Percentiles rank a stretch among this genome's conserved stretches.
Conservation (phyloP, 2,797 vertebrate species). For the Hozukius guyotensis region DNA sequence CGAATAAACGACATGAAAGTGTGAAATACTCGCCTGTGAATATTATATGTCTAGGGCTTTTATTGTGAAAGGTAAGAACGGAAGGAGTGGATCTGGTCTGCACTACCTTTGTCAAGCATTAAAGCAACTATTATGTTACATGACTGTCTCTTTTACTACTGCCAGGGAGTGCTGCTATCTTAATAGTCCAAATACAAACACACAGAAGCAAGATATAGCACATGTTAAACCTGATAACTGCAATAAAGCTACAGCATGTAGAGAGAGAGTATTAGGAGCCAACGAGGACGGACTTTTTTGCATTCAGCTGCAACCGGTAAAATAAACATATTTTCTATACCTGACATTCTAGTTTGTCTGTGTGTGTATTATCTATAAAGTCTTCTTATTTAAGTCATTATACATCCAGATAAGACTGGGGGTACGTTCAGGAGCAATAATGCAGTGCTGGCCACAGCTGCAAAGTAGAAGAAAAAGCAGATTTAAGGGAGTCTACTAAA, state of each 20-base stretch:
- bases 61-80: no score
- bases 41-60: no score
- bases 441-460: neutral
- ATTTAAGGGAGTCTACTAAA: neutral
- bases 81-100: no score
- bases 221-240: neutral
- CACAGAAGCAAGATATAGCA: neutral
- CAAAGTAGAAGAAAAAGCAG: neutral
- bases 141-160: neutral
- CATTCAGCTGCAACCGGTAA: neutral
- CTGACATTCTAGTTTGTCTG: conserved; percentile 6
- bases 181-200: neutral
- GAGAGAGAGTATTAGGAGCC: no score
- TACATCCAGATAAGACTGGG: conserved; percentile 1
- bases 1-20: no score
- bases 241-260: no score
- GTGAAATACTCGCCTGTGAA: no score
- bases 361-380: neutral
- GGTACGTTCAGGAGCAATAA: conserved; percentile 1
- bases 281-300: neutral
- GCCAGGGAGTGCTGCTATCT: neutral
- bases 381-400: neutral
- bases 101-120: neutral
- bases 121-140: neutral
- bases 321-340: conserved; percentile 27